These are phyloP conservation scores for Gallinago paraguaiae DNA, from an alignment of 2,113 vertebrate genomes.

Conservation along the genomic window DNA sequence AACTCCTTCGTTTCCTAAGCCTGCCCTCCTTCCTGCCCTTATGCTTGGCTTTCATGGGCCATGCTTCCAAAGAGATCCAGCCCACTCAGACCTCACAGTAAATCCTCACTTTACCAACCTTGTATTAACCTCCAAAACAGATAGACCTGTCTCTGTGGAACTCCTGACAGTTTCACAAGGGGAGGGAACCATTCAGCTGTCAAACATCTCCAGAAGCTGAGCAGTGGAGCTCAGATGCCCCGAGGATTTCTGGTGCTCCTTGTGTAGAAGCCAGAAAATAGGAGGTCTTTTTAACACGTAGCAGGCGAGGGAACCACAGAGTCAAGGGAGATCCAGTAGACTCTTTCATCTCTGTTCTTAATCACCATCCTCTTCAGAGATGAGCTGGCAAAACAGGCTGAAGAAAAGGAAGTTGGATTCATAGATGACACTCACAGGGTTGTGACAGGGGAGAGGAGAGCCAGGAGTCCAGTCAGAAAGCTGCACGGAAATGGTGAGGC, in stretches of 20 bases:
- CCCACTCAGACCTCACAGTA: neutral
- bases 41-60: neutral
- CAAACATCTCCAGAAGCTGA: neutral
- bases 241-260: neutral
- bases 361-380: neutral
- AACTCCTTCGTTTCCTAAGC: neutral
- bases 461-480: neutral
- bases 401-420: neutral
- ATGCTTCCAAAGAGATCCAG: neutral
- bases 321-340: neutral
- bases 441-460: neutral
- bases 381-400: neutral
- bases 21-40: neutral
- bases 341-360: neutral
- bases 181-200: neutral
- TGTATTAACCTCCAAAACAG: neutral
- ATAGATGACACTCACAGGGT: neutral
- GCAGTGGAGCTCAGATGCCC: neutral
- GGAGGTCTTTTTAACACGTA: fast-evolving
- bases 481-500: neutral
- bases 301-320: neutral
- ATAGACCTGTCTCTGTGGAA: neutral
- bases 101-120: neutral
- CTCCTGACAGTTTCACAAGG: neutral
- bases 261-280: neutral